Conservation (phyloP, 2,797 vertebrate species). For the Distichodus sexfasciatus region DNA sequence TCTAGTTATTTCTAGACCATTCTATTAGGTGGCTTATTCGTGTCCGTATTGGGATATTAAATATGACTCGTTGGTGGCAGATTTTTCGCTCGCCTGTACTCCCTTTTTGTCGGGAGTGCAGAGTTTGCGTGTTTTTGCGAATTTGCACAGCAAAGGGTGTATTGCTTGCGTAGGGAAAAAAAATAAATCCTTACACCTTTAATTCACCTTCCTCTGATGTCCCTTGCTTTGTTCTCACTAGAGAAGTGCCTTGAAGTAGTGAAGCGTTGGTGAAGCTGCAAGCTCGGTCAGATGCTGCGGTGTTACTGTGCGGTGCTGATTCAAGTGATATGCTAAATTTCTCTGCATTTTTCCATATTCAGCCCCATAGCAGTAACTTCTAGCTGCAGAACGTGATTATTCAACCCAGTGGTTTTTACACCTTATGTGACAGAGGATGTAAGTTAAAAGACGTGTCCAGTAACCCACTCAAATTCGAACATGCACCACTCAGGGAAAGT, state of each 20-base stretch:
- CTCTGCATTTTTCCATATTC: background rate
- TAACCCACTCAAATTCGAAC: slow-evolving; percentile 1
- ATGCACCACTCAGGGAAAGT: background rate
- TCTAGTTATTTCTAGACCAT: background rate
- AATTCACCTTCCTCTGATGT: background rate
- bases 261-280: background rate
- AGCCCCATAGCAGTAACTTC: background rate
- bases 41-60: slow-evolving; percentile 20
- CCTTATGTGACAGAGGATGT: background rate
- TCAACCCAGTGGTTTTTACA: background rate
- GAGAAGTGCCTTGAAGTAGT: background rate
- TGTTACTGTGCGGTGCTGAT: background rate
- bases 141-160: too few species aligned
- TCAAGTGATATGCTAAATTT: background rate
- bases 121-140: too few species aligned
- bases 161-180: too few species aligned
- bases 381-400: background rate
- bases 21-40: slow-evolving; percentile 16
- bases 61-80: background rate
- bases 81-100: background rate
- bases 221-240: background rate
- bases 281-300: background rate
- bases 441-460: background rate
- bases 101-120: background rate
- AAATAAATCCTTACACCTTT: too few species aligned